Conservation (phyloP, 1,140 invertebrate species). For the Solen grandis region DNA sequence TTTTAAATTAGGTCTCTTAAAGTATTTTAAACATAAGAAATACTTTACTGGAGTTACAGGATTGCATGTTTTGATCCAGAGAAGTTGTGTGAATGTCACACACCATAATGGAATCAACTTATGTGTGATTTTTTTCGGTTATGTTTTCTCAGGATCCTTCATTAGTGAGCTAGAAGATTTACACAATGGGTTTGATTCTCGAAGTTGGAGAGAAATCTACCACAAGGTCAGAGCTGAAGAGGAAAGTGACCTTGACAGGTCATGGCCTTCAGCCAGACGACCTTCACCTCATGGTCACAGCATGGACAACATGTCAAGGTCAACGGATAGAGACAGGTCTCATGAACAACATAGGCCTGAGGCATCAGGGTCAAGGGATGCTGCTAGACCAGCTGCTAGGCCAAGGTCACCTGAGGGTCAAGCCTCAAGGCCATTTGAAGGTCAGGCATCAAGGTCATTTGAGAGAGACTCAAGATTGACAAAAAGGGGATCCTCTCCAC, state of each 20-base stretch:
- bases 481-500: too few relatives aligned
- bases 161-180: neutral
- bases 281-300: neutral
- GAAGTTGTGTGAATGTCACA: too few relatives aligned
- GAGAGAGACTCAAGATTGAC: neutral
- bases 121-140: too few relatives aligned
- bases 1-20: too few relatives aligned
- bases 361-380: slow-evolving; percentile 7
- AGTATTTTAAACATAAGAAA: too few relatives aligned
- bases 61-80: too few relatives aligned
- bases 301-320: too few relatives aligned
- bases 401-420: slow-evolving; percentile 32
- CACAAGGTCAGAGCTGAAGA: slow-evolving; percentile 35
- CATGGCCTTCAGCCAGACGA: neutral
- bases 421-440: slow-evolving; percentile 43
- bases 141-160: neutral
- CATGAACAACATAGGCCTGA: neutral
- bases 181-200: slow-evolving; percentile 19
- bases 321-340: too few relatives aligned
- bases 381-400: neutral
- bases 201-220: slow-evolving; percentile 49
- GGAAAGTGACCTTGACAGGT: slow-evolving; percentile 8
- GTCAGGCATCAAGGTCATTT: neutral
- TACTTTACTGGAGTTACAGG: too few relatives aligned
- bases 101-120: too few relatives aligned